Conservation (phyloP, 2,888 invertebrate species). For the Acholoe squamosa region DNA sequence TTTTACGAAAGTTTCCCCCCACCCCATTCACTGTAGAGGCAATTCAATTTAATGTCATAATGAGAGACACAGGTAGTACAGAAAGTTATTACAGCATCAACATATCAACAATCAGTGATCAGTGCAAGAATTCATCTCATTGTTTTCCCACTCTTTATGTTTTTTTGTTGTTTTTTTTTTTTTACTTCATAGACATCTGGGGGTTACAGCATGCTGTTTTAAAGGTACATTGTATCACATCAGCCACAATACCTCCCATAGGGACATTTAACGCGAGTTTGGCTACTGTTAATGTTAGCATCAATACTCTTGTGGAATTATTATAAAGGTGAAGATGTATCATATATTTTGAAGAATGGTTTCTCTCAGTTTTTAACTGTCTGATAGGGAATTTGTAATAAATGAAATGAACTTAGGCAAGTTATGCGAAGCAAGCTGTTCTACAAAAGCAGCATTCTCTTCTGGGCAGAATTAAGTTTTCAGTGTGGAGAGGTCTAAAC, state of each 20-base stretch:
- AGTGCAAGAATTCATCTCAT: constrained; percentile 54
- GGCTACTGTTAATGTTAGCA: constrained; percentile 5
- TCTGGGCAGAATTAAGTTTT: too few relatives aligned
- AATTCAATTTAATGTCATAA: background rate
- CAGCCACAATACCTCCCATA: background rate
- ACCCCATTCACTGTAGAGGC: background rate
- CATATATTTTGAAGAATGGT: background rate
- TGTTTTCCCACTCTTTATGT: background rate
- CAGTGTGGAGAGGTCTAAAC: background rate
- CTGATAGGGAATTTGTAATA: constrained; percentile 13
- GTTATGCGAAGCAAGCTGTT: background rate
- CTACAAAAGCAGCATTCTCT: background rate
- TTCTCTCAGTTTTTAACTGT: background rate
- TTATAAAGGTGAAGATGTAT: background rate
- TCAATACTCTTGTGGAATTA: constrained; percentile 4
- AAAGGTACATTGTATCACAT: background rate
- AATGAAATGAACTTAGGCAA: background rate
- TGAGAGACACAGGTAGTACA: background rate
- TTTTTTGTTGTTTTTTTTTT: too few relatives aligned
- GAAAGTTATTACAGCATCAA: background rate
- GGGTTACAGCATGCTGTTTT: background rate
- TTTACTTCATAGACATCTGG: background rate
- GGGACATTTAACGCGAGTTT: background rate
- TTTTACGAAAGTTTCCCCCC: too few relatives aligned
- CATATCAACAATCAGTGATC: constrained; percentile 49